Conservation (phyloP, 2,797 vertebrate genomes). For the Centroberyx gerrardi region DNA sequence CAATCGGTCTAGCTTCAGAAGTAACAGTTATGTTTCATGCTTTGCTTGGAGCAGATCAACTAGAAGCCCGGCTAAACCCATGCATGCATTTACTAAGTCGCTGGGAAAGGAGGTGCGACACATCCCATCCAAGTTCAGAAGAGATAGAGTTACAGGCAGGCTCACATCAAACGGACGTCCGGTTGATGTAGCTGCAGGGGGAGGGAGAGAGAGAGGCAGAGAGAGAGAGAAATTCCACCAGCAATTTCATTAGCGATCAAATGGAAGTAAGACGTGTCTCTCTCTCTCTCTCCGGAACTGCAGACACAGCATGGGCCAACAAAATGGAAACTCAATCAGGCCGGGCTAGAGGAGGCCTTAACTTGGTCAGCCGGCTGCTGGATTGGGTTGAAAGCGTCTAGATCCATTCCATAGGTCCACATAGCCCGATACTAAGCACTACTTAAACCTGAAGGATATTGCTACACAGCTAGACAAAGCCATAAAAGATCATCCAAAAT, state of each 20-base stretch:
- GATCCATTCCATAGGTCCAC: neutral
- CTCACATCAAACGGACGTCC: slow-evolving; percentile 72
- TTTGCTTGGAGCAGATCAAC: neutral
- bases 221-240: slow-evolving; percentile 71
- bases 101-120: slow-evolving; percentile 32
- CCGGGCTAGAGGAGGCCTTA: slow-evolving; percentile 4
- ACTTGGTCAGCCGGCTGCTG: slow-evolving; percentile 43
- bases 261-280: slow-evolving; percentile 61
- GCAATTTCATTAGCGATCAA: slow-evolving; percentile 84
- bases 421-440: neutral
- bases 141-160: slow-evolving; percentile 79
- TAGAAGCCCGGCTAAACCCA: neutral
- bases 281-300: slow-evolving; percentile 50
- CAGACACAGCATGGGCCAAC: slow-evolving; percentile 42
- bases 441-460: neutral
- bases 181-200: slow-evolving; percentile 56
- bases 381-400: neutral
- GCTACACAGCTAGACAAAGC: no score
- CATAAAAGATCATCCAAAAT: no score
- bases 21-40: neutral
- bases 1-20: neutral
- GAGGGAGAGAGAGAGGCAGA: slow-evolving; percentile 23
- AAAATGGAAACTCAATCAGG: slow-evolving; percentile 74
- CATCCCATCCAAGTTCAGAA: slow-evolving; percentile 62
- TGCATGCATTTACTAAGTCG: slow-evolving; percentile 50